Percentiles rank a stretch among this genome's conserved stretches.
Conservation (phyloP, 2,797 vertebrate species). For the Rachycentron canadum region DNA sequence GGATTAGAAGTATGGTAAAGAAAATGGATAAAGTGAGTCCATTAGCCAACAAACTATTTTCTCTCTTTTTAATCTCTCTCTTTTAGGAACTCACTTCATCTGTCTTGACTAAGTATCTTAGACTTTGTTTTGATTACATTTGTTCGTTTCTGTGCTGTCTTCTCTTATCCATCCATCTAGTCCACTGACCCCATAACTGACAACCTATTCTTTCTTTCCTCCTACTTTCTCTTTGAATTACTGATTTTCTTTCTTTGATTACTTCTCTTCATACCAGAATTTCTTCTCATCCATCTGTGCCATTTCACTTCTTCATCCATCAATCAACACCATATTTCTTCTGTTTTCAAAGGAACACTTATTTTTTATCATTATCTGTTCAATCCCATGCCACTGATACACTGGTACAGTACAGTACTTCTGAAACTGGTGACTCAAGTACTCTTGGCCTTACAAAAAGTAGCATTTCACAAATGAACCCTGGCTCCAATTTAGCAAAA, state of each 20-base stretch:
- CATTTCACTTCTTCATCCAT: conserved; percentile 36
- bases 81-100: conserved; percentile 53
- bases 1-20: conserved; percentile 46
- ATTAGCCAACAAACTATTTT: conserved; percentile 61
- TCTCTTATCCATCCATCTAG: conserved; percentile 51
- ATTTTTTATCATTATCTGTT: conserved; percentile 15
- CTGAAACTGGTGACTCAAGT: neutral
- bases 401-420: neutral
- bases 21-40: conserved; percentile 55
- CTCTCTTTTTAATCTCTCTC: conserved; percentile 34
- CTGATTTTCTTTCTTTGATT: conserved; percentile 39
- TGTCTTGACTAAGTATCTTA: conserved; percentile 45
- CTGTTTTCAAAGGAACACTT: conserved; percentile 15
- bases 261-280: conserved; percentile 30
- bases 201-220: conserved; percentile 19
- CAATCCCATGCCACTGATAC: conserved; percentile 5
- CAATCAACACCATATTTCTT: conserved; percentile 32
- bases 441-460: neutral
- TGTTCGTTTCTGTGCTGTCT: conserved; percentile 25
- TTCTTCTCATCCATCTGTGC: conserved; percentile 31
- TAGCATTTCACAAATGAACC: neutral
- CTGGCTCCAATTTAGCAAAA: conserved; percentile 19
- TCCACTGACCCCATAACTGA: conserved; percentile 48
- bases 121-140: conserved; percentile 51
- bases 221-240: conserved; percentile 36